Evolutionary conservation across 1,140 invertebrate species (phyloP).

Genomic region (Nymphalis io): DNA sequence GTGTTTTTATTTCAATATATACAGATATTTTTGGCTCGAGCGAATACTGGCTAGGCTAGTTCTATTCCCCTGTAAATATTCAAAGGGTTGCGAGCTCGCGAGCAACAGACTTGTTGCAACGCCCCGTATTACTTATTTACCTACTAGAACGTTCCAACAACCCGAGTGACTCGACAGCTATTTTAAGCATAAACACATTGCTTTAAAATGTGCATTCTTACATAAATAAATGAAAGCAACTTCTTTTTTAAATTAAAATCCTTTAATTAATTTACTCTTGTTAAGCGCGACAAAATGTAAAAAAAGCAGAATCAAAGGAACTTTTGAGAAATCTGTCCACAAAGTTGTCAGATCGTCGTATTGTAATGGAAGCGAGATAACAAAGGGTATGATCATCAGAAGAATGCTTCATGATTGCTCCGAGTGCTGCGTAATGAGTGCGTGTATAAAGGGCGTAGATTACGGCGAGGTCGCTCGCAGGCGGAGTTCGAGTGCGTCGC

Average conservation of each 20-base stretch:
- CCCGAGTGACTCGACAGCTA: not conserved
- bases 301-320: too few relatives aligned
- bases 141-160: not conserved
- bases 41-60: not conserved
- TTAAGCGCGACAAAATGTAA: too few relatives aligned
- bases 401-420: not conserved
- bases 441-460: not conserved
- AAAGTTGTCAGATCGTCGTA: not conserved
- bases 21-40: not conserved
- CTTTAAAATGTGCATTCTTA: not conserved
- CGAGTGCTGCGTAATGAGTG: conserved; percentile 16
- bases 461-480: not conserved
- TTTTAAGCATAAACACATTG: not conserved
- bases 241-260: too few relatives aligned
- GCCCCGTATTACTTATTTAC: conserved; percentile 12
- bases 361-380: not conserved
- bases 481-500: not conserved
- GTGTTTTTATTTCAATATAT: conserved; percentile 10
- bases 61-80: conserved; percentile 3
- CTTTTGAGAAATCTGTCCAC: not conserved
- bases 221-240: too few relatives aligned
- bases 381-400: conserved; percentile 8
- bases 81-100: conserved; percentile 4
- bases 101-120: conserved; percentile 13
- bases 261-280: too few relatives aligned